Percentiles rank a stretch among this genome's conserved stretches.
Evolutionary conservation across 2,888 invertebrate species (phyloP).

Genomic region (Nephrotoma guestfalica): DNA sequence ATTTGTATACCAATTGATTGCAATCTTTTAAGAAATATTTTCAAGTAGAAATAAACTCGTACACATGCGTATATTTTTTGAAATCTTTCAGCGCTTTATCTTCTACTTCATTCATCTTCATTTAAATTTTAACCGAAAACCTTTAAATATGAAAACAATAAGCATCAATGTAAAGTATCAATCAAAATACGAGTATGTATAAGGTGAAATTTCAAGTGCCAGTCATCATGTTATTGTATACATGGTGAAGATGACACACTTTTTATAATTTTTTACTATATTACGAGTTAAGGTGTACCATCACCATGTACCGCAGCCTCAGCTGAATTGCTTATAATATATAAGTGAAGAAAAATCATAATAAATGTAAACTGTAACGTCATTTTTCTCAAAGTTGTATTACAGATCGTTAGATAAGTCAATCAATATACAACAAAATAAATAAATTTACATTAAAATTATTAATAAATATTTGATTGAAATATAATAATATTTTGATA

Average conservation of each 20-base stretch:
- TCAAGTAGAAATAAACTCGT: background rate
- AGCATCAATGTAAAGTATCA: background rate
- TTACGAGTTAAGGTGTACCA: background rate
- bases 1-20: background rate
- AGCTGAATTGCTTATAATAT: background rate
- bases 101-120: background rate
- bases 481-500: background rate
- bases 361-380: background rate
- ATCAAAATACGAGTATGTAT: background rate
- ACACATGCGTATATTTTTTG: background rate
- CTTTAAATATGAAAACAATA: background rate
- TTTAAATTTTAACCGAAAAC: background rate
- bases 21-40: background rate
- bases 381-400: background rate
- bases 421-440: background rate
- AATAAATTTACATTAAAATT: background rate
- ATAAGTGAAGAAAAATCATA: background rate
- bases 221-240: background rate
- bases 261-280: background rate
- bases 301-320: too few relatives aligned
- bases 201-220: background rate
- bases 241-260: background rate
- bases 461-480: background rate
- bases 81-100: background rate
- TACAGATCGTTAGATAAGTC: background rate